Conservation (phyloP, 2,888 invertebrate genomes). For the Thereva nobilitata region DNA sequence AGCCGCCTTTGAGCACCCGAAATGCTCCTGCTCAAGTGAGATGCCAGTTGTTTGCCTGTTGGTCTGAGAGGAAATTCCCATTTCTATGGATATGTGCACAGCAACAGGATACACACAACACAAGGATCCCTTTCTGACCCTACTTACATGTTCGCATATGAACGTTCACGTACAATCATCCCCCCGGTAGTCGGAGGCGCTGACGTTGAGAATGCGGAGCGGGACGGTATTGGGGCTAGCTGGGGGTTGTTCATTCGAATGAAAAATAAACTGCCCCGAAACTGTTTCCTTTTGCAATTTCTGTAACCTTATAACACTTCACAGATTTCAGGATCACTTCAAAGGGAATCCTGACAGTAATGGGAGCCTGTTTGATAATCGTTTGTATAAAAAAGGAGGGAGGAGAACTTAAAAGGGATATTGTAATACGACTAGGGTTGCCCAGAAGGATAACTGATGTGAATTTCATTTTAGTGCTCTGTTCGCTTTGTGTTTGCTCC, state of each 20-base stretch:
- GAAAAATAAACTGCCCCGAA: slow-evolving; percentile 33
- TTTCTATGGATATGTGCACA: neutral
- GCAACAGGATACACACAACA: no score
- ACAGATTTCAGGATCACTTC: slow-evolving; percentile 32
- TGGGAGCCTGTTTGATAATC: slow-evolving; percentile 17
- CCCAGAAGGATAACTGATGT: no score
- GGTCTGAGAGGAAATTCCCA: slow-evolving; percentile 14
- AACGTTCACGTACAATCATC: no score
- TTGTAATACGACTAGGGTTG: no score
- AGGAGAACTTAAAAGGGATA: no score
- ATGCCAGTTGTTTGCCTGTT: slow-evolving; percentile 4
- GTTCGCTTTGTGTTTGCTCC: no score
- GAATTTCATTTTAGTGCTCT: no score
- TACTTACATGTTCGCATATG: neutral
- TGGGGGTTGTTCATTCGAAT: slow-evolving; percentile 27
- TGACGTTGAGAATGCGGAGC: no score
- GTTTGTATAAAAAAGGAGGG: neutral
- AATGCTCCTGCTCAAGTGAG: slow-evolving; percentile 14
- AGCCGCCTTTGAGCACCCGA: slow-evolving; percentile 20
- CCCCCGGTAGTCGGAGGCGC: no score
- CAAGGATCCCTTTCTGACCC: slow-evolving; percentile 14
- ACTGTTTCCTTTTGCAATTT: slow-evolving; percentile 34
- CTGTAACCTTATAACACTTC: slow-evolving; percentile 33
- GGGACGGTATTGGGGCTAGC: neutral
- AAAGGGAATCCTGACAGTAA: slow-evolving; percentile 25